These are phyloP conservation scores for Crenuchus spilurus DNA, from an alignment of 2,797 vertebrate genomes.

Conservation along the genomic window DNA sequence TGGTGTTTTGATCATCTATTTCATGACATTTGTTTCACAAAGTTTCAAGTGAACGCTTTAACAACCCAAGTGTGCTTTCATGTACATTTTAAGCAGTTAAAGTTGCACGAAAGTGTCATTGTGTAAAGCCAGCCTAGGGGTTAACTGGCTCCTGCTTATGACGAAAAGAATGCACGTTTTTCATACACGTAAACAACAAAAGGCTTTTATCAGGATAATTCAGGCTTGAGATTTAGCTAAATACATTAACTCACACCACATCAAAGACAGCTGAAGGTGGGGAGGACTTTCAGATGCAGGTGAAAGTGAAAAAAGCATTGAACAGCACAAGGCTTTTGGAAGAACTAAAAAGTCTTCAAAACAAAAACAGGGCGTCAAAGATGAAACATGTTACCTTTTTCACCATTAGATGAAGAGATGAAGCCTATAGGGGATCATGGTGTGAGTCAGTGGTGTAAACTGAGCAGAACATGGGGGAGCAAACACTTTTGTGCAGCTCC, in stretches of 20 bases:
- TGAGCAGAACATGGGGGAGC: slow-evolving; percentile 63
- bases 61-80: neutral
- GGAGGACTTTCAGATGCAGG: slow-evolving; percentile 34
- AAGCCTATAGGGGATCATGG: slow-evolving; percentile 56
- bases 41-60: too few relatives aligned
- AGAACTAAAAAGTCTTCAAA: slow-evolving; percentile 29
- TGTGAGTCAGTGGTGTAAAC: slow-evolving; percentile 65
- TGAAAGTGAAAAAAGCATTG: slow-evolving; percentile 45
- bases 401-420: slow-evolving; percentile 45
- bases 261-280: slow-evolving; percentile 31
- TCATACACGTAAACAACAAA: slow-evolving; percentile 6
- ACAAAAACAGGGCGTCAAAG: slow-evolving; percentile 39
- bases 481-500: slow-evolving; percentile 69
- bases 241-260: slow-evolving; percentile 39
- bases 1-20: too few relatives aligned
- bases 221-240: slow-evolving; percentile 18
- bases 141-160: slow-evolving; percentile 3
- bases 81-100: neutral
- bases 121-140: neutral
- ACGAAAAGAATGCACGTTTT: slow-evolving; percentile 21
- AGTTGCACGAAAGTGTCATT: neutral
- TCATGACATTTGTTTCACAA: too few relatives aligned
- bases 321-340: slow-evolving; percentile 6
- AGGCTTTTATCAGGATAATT: slow-evolving; percentile 38
- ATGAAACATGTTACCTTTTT: slow-evolving; percentile 43